Conservation (phyloP, 2,797 vertebrate species). For the Erithacus rubecula region DNA sequence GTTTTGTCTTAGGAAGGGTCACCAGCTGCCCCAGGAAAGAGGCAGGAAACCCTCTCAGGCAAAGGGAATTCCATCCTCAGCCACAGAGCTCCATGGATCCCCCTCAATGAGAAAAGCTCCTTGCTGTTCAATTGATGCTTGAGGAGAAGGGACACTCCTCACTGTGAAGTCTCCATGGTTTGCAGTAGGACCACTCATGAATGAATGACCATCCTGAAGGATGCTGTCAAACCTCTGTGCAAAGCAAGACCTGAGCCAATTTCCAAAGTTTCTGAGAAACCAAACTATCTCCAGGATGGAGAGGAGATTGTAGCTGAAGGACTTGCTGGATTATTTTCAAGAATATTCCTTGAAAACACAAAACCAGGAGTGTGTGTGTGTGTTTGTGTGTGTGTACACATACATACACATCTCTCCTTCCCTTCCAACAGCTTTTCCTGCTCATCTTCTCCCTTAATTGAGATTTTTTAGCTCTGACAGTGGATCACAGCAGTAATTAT, state of each 20-base stretch:
- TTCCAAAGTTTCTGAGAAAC: neutral
- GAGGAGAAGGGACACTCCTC: neutral
- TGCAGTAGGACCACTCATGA: neutral
- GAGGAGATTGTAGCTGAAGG: neutral
- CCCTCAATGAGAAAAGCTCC: neutral
- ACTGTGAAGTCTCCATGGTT: neutral
- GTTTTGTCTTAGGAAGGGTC: neutral
- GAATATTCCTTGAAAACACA: slow-evolving; percentile 27
- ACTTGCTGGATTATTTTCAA: neutral
- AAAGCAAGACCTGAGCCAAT: neutral
- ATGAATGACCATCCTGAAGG: neutral
- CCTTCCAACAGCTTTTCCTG: slow-evolving; percentile 39
- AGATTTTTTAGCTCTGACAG: slow-evolving; percentile 38
- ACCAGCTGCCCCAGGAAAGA: neutral
- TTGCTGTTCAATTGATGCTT: neutral
- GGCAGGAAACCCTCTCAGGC: neutral
- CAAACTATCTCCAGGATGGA: neutral
- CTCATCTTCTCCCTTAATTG: slow-evolving; percentile 48
- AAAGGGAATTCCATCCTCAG: neutral
- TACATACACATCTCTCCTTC: neutral
- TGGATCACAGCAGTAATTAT: slow-evolving; percentile 58
- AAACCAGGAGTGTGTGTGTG: neutral
- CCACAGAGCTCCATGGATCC: neutral
- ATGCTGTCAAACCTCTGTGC: neutral
- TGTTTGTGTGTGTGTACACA: neutral